phyloP scores from a whole-genome alignment of 2,797 vertebrate species.

The Luscinia megarhynchos region DNA sequence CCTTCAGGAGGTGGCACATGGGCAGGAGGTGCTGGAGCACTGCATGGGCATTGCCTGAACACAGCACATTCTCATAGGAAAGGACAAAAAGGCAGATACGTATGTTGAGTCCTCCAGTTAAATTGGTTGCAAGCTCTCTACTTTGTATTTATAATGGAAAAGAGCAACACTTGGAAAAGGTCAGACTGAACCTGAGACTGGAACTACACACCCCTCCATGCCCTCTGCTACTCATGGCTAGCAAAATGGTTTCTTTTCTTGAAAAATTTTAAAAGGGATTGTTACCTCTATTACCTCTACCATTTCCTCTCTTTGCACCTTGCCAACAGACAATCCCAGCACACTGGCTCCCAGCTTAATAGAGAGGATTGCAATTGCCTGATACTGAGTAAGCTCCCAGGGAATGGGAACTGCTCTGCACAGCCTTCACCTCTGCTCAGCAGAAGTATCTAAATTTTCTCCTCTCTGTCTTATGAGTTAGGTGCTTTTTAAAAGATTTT shows the following conservation, averaged over 20 bases:
- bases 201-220: neutral
- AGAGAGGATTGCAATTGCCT: neutral
- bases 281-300: neutral
- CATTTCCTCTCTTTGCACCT: neutral
- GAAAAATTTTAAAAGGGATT: neutral
- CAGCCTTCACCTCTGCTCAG: neutral
- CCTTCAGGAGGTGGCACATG: fast-evolving
- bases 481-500: neutral
- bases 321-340: neutral
- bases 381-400: neutral
- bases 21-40: neutral
- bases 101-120: neutral
- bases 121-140: neutral
- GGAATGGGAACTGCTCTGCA: neutral
- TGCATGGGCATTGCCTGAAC: neutral
- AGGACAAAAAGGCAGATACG: neutral
- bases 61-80: neutral
- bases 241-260: neutral
- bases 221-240: neutral
- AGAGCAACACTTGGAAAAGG: neutral
- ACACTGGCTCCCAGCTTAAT: neutral
- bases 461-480: neutral
- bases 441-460: neutral
- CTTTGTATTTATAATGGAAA: neutral
- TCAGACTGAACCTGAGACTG: neutral